These are phyloP conservation scores for Halotydeus destructor DNA, from an alignment of 1,140 invertebrate species.

Conservation along the genomic window DNA sequence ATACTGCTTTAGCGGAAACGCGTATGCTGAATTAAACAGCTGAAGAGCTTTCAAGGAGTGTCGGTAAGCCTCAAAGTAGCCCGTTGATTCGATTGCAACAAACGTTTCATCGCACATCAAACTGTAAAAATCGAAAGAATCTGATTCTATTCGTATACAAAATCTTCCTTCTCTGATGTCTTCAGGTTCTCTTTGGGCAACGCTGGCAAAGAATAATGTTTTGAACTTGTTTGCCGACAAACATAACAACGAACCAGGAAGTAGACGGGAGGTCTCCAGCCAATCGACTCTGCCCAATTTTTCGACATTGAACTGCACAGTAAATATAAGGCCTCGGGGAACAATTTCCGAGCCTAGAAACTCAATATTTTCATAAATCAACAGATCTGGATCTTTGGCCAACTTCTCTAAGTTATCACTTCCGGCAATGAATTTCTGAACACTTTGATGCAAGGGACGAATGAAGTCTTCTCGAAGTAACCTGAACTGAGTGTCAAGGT, in stretches of 20 bases:
- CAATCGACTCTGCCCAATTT: too few species aligned
- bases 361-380: too few species aligned
- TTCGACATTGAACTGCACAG: too few species aligned
- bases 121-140: not conserved
- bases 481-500: slow-evolving; percentile 30
- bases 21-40: slow-evolving; percentile 17
- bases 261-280: slow-evolving; percentile 28
- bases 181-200: slow-evolving; percentile 33
- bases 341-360: too few species aligned
- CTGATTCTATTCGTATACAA: too few species aligned
- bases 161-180: too few species aligned
- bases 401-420: too few species aligned
- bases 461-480: slow-evolving; percentile 31
- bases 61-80: slow-evolving; percentile 29
- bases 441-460: too few species aligned
- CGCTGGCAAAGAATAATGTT: slow-evolving; percentile 39
- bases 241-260: slow-evolving; percentile 47
- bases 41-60: slow-evolving; percentile 26
- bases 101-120: not conserved
- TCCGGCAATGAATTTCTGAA: too few species aligned
- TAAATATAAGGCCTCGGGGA: too few species aligned
- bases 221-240: slow-evolving; percentile 43
- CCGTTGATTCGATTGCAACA: slow-evolving; percentile 9
- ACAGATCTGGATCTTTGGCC: too few species aligned
- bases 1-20: slow-evolving; percentile 19